Percentiles rank a stretch among this genome's conserved stretches.
Evolutionary conservation across 2,888 invertebrate genomes (phyloP).

Genomic region (Drosophila siamana): DNA sequence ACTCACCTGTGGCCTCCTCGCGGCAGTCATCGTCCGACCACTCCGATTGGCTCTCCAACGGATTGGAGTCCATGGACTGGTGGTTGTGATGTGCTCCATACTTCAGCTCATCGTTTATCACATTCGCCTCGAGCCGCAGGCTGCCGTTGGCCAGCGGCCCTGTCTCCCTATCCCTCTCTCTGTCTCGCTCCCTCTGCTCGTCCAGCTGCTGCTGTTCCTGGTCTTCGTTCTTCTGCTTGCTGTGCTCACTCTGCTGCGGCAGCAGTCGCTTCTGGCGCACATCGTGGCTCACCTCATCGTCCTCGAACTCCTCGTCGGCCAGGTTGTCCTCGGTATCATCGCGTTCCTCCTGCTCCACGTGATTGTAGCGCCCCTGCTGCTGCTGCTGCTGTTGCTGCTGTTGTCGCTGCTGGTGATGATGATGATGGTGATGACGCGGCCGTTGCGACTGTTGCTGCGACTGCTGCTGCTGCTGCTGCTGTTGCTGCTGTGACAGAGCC

Average conservation of each 20-base stretch:
- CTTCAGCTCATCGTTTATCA: conserved; percentile 86
- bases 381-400: conserved; percentile 72
- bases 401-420: conserved; percentile 65
- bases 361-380: conserved; percentile 70
- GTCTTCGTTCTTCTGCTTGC: conserved; percentile 35
- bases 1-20: conserved; percentile 87
- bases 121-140: conserved; percentile 82
- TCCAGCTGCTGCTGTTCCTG: conserved; percentile 53
- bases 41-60: conserved; percentile 91
- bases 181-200: conserved; percentile 35
- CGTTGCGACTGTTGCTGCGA: conserved; percentile 44
- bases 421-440: conserved; percentile 65
- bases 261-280: conserved; percentile 79
- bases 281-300: conserved; percentile 84
- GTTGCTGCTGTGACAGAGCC: conserved; percentile 30
- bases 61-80: conserved; percentile 85
- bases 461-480: background rate
- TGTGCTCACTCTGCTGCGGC: conserved; percentile 33
- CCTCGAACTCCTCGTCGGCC: conserved; percentile 85
- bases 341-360: conserved; percentile 79
- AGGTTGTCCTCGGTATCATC: conserved; percentile 85
- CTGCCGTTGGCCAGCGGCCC: conserved; percentile 53
- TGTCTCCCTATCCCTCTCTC: conserved; percentile 53
- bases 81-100: conserved; percentile 85
- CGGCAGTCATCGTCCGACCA: conserved; percentile 91